Base-by-base conservation (phyloP, 2,888 invertebrate genomes). In the Tethea ocularis region DNA sequence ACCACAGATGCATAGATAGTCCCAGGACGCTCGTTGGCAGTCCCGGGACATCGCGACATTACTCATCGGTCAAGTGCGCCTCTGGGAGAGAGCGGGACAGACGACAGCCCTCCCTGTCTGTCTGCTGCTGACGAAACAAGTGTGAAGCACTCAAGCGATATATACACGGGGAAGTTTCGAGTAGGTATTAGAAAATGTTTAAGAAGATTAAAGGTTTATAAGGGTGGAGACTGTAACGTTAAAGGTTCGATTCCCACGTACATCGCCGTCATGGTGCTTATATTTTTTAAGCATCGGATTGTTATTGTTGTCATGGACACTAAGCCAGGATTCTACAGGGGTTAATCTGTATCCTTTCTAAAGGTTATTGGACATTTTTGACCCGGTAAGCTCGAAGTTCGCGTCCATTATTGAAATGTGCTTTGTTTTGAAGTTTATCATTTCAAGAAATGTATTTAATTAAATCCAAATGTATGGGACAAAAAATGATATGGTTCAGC, bases 1-100 rank as follows among this genome's bases (percentile, higher is more conserved):
- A 66, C 72, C 75, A 69, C 60, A 15, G 52, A 54, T 52, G 59
- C 60, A 52, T 53, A 60, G 41, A 13, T 52, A 61, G 72, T 77
- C 82, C 75, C 82, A 59, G 70, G 73, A 65, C 72, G 71, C 74
- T 77, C 75, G 75, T 80, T 71, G 72, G 64, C 63, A 67, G 71
- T 68, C 75, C 75, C 75, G 75, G 74, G 72, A 75, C 78, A 70
- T 36, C 71, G 67, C 68, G 70, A 71, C 79, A 78, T 83, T 80
- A 80, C 77, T 81, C 83, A 83, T 80, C 80, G 83, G 84, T 79
- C 84, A 83, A 82, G 77, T 79, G 78, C 68, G 67, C 75, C 72
- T 46, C 46, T 46, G 46, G 46, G 20, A 46, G 46, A 10, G 46
- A 46, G 46, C 46, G 46, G 46, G 46, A 20, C 46, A 17, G 46